Conservation (phyloP, 2,113 vertebrate genomes). For the Pipra filicauda region DNA sequence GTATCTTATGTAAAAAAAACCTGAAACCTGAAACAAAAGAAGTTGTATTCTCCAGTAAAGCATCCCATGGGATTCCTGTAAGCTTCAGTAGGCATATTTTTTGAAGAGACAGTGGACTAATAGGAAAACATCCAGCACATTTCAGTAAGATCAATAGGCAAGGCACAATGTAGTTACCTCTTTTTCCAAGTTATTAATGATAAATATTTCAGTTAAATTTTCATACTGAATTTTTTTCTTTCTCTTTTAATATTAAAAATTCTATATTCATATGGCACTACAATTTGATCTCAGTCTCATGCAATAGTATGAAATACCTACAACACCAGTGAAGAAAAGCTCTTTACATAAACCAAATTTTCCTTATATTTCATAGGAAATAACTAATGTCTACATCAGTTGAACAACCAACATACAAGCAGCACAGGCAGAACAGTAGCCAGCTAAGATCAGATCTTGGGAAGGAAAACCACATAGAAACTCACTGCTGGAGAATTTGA, state of each 20-base stretch:
- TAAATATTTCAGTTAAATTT: not conserved
- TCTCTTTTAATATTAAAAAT: not conserved
- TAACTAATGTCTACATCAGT: not conserved
- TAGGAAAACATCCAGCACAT: not conserved
- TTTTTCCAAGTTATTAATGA: not conserved
- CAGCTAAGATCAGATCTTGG: rapidly evolving
- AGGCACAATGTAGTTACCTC: not conserved
- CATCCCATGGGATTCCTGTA: not conserved
- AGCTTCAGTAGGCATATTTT: not conserved
- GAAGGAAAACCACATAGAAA: not conserved
- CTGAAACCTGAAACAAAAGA: not conserved
- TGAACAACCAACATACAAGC: not conserved
- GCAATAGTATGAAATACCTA: not conserved
- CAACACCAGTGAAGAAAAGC: not conserved
- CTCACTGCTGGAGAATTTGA: not conserved
- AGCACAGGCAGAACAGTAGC: not conserved
- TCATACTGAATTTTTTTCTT: not conserved
- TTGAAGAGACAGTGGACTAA: not conserved
- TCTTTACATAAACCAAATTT: not conserved
- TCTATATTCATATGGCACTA: not conserved
- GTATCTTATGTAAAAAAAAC: not conserved
- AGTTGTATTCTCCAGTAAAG: not conserved
- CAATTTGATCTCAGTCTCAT: not conserved
- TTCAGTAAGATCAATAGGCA: not conserved
- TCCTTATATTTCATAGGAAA: not conserved